Evolutionary conservation across 2,113 vertebrate species (phyloP), one percentile per base, ranked within the genome.

Genomic region (Suncus etruscus): DNA sequence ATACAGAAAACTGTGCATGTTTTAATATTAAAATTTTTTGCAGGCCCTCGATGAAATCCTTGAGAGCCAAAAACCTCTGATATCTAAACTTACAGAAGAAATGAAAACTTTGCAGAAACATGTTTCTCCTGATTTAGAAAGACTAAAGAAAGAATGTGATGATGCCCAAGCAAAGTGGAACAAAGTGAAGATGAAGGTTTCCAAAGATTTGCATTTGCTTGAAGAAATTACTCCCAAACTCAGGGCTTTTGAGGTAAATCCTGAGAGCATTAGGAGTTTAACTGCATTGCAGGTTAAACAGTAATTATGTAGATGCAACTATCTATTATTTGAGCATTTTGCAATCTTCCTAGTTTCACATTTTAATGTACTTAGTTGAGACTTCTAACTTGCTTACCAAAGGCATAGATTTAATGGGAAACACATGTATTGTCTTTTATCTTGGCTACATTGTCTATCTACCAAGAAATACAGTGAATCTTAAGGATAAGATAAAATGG

Each of bases 201-300:
- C 97, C 12, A 98, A 98, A 80, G 98, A 99, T 87, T 91, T 98
- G 72, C 97, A 98, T 79, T 94, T 97, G 61, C 96, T 99, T 84
- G 98, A 99, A 96, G 99, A 99, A 96, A 97, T 98, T 91, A 87
- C 96, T 85, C 98, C 98, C 51, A 99, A 98, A 97, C 86, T 99
- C 97, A 98, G 97, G 97, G 91, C 98, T 91, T 98, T 98, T 96
- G 98, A 99, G 98, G 99, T 99, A 97, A 96, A 72, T 83, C 22
- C 2, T 51, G 90, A 76, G 20, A 25, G 20, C 24, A 3, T 6
- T 50, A 51, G 29, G 29, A 47, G 9, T 73, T 81, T 86, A 27
- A 10, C 11, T 68, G 83, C 69, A 32, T 58, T 22, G 8, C 1
- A 70, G 72, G 12, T 45, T 68, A 88, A 65, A 83, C 45, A 75